phyloP scores from a whole-genome alignment of 2,113 vertebrate species.

The Nothobranchius furzeri region DNA sequence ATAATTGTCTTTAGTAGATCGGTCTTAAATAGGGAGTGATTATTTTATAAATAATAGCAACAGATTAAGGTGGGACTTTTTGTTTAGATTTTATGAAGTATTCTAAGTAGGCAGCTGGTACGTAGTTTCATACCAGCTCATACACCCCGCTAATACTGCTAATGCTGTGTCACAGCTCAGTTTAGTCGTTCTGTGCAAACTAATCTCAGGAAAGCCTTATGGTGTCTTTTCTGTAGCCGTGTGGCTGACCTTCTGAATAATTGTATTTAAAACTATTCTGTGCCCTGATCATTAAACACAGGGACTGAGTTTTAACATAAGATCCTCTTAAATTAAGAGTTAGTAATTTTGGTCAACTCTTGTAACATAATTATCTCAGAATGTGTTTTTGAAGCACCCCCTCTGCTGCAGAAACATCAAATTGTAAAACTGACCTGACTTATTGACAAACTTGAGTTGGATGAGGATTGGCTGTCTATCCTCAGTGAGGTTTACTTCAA shows the following conservation, averaged over 20 bases:
- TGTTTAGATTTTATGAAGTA: conserved; percentile 21
- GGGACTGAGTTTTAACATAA: background rate
- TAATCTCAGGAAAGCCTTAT: conserved; percentile 40
- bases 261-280: background rate
- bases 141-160: conserved; percentile 37
- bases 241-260: background rate
- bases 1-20: background rate
- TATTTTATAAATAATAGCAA: background rate
- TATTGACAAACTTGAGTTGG: too few species aligned
- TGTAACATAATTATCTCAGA: too few species aligned
- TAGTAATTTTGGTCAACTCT: too few species aligned
- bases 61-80: background rate
- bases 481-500: too few species aligned
- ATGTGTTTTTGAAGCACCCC: too few species aligned
- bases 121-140: conserved; percentile 56
- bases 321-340: too few species aligned
- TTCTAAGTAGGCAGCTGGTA: conserved; percentile 38
- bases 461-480: too few species aligned
- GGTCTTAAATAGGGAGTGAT: background rate
- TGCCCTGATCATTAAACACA: background rate
- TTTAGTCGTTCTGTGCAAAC: conserved; percentile 36
- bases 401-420: too few species aligned
- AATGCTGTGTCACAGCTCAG: conserved; percentile 13
- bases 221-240: conserved; percentile 25
- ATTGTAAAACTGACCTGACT: too few species aligned